Evolutionary conservation across 2,113 vertebrate genomes (phyloP), one percentile per base, ranked within the genome.

Genomic region (Sturnus vulgaris): DNA sequence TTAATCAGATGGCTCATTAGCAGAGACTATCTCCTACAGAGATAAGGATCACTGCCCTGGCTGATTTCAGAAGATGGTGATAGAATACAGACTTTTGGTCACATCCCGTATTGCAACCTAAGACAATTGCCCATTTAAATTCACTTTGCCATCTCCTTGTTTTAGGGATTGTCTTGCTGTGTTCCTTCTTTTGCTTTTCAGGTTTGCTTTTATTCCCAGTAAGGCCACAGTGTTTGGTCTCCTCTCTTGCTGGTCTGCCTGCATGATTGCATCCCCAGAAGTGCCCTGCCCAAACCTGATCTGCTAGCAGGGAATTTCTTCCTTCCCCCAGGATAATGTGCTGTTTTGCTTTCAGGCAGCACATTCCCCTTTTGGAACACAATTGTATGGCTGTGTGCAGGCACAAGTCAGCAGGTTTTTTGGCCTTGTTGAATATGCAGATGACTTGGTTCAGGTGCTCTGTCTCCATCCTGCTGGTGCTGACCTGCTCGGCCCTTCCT

Each of bases 201-300:
- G 28, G 12, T 42, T 70, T 86, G 28, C 15, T 77, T 87, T 82
- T 55, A 30, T 52, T 68, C 37, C 49, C 33, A n/a, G 21, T 33
- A 59, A 72, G 17, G 35, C 25, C 61, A 14, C 49, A 12, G 2
- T 35, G 9, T 49, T 69, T 56, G n/a, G 13, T 69, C 35, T 79
- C 15, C 31, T 61, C 17, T 82, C 25, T 61, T 46, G 13, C 65
- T 79, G 31, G 2, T 47, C 42, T 85, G 52, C 16, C 10, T 10
- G 2, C 1, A 0, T 30, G 66, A 40, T 18, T 50, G 6, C 49
- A 37, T 40, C 50, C 14, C 31, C 0, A 5, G 39, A 75, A 56
- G 10, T 14, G 15, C 39, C 20, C 19, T 50, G 8, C 25, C 61
- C 44, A 17, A 33, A 30, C 27, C 4, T 1, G 2, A 15, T 49